Conservation (phyloP, 1,140 invertebrate species). For the Drosophila mayri region DNA sequence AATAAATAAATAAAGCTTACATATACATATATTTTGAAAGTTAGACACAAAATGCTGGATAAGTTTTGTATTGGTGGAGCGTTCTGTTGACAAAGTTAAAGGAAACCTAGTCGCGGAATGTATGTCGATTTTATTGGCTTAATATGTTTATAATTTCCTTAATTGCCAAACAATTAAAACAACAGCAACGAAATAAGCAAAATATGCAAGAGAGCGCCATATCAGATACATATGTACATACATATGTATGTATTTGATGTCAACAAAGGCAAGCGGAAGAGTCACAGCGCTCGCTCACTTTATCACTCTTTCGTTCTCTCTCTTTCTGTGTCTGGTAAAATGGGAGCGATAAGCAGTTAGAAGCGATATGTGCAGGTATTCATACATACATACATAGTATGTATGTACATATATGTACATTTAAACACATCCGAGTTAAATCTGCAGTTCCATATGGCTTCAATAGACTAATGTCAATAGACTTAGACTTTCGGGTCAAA, state of each 20-base stretch:
- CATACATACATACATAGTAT: neutral
- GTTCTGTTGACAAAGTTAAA: conserved; percentile 20
- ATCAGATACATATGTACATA: neutral
- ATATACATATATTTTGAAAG: neutral
- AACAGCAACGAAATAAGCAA: conserved; percentile 43
- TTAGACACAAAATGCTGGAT: neutral
- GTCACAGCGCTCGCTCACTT: conserved; percentile 8
- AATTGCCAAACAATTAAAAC: conserved; percentile 71
- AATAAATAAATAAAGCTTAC: neutral
- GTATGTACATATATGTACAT: neutral
- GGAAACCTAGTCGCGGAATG: conserved; percentile 39
- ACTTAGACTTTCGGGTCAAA: neutral
- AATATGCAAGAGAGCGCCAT: conserved; percentile 4
- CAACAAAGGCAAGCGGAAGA: conserved; percentile 28
- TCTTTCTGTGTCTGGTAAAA: conserved; percentile 16
- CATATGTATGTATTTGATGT: conserved; percentile 18
- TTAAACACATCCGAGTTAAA: conserved; percentile 4
- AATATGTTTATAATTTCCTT: conserved; percentile 74
- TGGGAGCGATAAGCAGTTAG: conserved; percentile 62
- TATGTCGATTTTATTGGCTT: conserved; percentile 55
- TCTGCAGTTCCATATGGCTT: neutral
- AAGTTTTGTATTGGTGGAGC: neutral
- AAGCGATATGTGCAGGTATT: conserved; percentile 10
- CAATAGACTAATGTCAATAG: neutral
- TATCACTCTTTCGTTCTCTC: neutral